A percentile compares a stretch with the other conserved stretches of the same genome.
Conservation (phyloP, 37 sponge, comb jelly and placozoan species). For the Cladorhizidae sp. region DNA sequence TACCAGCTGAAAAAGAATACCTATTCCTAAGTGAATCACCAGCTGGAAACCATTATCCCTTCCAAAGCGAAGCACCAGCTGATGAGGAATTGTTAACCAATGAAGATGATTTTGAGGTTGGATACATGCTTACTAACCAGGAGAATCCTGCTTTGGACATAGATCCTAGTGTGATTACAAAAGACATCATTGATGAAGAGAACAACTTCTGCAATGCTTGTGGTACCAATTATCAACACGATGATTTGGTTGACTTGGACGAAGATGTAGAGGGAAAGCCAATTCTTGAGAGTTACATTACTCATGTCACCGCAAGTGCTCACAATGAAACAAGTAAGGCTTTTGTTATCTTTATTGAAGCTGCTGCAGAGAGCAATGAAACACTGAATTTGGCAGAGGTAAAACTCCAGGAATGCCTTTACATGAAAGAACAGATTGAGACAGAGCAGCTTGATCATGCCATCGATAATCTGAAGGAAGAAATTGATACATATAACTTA, state of each 20-base stretch:
- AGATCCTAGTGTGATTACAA: neutral
- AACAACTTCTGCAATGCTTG: conserved; percentile 19
- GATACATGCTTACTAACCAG: neutral
- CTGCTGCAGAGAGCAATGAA: neutral
- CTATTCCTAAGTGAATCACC: neutral
- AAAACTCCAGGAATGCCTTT: neutral
- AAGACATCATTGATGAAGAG: conserved; percentile 1
- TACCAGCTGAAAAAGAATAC: no score
- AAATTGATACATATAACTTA: conserved; percentile 1
- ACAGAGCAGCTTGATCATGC: conserved; percentile 7
- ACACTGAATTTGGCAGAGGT: neutral
- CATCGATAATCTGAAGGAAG: conserved; percentile 23
- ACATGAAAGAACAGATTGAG: neutral
- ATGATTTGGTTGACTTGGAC: neutral
- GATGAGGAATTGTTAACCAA: neutral
- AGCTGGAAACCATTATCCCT: neutral
- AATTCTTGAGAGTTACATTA: neutral
- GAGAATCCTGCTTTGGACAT: neutral
- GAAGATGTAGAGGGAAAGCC: neutral
- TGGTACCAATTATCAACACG: conserved; percentile 1
- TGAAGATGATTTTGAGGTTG: neutral
- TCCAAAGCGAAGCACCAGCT: neutral
- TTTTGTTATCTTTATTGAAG: neutral
- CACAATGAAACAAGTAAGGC: neutral
- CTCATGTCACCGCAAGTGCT: conserved; percentile 4